A percentile compares a stretch with the other conserved stretches of the same genome.
These are phyloP conservation scores for Desoria tigrina DNA, from an alignment of 2,888 invertebrate species.

Conservation along the genomic window DNA sequence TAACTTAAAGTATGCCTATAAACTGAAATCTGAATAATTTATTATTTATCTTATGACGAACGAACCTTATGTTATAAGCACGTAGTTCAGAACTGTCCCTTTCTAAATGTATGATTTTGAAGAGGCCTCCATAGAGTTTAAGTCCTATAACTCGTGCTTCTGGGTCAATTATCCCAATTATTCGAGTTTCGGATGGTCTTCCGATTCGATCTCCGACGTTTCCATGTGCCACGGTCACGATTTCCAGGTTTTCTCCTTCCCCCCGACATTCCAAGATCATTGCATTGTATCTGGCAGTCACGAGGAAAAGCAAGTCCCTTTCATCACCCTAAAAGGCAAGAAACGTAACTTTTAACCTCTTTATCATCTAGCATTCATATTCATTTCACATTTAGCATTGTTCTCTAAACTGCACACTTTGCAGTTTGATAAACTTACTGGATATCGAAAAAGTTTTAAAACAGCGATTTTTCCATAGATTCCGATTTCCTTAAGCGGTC, in stretches of 20 bases:
- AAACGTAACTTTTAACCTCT: too few relatives aligned
- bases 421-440: constrained; percentile 65
- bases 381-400: too few relatives aligned
- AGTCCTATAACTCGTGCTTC: constrained; percentile 92
- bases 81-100: constrained; percentile 90
- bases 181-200: constrained; percentile 92
- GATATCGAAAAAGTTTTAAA: constrained; percentile 89
- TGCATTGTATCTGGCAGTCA: constrained; percentile 92
- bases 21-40: constrained; percentile 9
- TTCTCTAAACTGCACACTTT: too few relatives aligned
- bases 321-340: constrained; percentile 72
- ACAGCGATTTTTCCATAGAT: constrained; percentile 92
- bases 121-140: constrained; percentile 90
- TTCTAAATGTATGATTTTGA: constrained; percentile 95
- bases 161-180: constrained; percentile 93
- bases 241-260: constrained; percentile 80
- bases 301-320: constrained; percentile 88
- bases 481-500: constrained; percentile 91
- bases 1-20: constrained; percentile 1
- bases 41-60: not conserved
- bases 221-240: constrained; percentile 93
- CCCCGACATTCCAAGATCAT: constrained; percentile 92
- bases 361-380: too few relatives aligned
- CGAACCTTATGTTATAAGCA: constrained; percentile 71
- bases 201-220: constrained; percentile 93